Evolutionary conservation across 2,113 vertebrate genomes (phyloP).

Genomic region (Shinisaurus crocodilurus): DNA sequence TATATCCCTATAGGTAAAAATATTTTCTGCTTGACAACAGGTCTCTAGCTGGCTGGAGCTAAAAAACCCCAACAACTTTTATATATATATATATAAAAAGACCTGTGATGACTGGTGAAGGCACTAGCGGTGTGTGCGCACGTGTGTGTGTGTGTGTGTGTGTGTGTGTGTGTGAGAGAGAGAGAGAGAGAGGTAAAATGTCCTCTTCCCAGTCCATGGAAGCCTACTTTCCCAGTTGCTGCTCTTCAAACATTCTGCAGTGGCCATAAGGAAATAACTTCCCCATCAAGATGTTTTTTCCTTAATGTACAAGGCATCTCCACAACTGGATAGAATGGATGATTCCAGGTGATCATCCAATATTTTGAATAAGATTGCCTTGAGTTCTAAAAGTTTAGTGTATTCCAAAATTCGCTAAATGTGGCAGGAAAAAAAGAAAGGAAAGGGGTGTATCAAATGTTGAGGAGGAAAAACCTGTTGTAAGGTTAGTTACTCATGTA

Average conservation of each 20-base stretch:
- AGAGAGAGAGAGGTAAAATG: neutral
- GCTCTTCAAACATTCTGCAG: neutral
- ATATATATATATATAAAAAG: neutral
- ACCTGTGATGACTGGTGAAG: neutral
- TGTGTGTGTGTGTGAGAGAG: too few relatives aligned
- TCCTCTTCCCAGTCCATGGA: neutral
- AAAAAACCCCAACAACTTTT: neutral
- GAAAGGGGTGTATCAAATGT: neutral
- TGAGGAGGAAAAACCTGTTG: neutral
- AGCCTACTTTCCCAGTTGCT: neutral
- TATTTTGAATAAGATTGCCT: neutral
- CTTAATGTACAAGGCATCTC: neutral
- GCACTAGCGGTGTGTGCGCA: neutral
- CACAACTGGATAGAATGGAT: neutral
- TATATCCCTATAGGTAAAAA: neutral
- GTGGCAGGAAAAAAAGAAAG: neutral
- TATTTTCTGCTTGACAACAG: neutral
- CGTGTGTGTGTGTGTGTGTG: too few relatives aligned
- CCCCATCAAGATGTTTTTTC: neutral
- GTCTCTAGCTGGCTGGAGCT: neutral
- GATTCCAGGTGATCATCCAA: neutral
- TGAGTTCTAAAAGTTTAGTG: neutral
- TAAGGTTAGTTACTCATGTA: neutral
- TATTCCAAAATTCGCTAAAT: neutral
- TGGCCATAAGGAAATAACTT: neutral